Percentiles rank a stretch among this genome's conserved stretches.
These are phyloP conservation scores for Fragum whitleyi DNA, from an alignment of 2,888 invertebrate species.

Conservation along the genomic window DNA sequence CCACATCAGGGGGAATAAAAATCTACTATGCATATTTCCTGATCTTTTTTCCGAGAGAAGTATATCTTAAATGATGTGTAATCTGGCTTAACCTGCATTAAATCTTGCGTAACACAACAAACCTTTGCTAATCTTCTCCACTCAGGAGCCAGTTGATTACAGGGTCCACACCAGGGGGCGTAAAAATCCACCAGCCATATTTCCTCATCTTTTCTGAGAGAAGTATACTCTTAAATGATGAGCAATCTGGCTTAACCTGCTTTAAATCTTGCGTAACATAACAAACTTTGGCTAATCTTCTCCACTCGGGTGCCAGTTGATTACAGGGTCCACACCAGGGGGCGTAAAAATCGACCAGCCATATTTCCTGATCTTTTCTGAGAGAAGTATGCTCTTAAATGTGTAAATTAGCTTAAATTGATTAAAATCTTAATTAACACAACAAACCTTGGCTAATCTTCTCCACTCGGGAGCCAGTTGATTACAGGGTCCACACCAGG, in stretches of 20 bases:
- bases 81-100: constrained; percentile 87
- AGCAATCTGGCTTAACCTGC: constrained; percentile 87
- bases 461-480: constrained; percentile 90
- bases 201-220: constrained; percentile 86
- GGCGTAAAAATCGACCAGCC: constrained; percentile 91
- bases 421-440: too few relatives aligned
- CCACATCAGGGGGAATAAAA: constrained; percentile 92
- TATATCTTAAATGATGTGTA: constrained; percentile 87
- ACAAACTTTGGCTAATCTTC: constrained; percentile 87
- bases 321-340: constrained; percentile 92
- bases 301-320: constrained; percentile 89
- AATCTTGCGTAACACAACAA: too few relatives aligned
- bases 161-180: constrained; percentile 92
- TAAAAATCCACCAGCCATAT: constrained; percentile 91
- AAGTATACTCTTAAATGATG: constrained; percentile 87
- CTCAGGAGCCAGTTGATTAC: constrained; percentile 89
- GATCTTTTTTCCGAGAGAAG: constrained; percentile 87
- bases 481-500: constrained; percentile 92
- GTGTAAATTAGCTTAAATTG: constrained; percentile 87
- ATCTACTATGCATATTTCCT: constrained; percentile 90
- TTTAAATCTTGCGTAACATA: too few relatives aligned
- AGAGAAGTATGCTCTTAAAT: constrained; percentile 87
- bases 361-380: constrained; percentile 87
- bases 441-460: constrained; percentile 87
- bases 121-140: constrained; percentile 89